These are phyloP conservation scores for Nemotelus pantherinus DNA, from an alignment of 2,888 invertebrate species.

Conservation along the genomic window DNA sequence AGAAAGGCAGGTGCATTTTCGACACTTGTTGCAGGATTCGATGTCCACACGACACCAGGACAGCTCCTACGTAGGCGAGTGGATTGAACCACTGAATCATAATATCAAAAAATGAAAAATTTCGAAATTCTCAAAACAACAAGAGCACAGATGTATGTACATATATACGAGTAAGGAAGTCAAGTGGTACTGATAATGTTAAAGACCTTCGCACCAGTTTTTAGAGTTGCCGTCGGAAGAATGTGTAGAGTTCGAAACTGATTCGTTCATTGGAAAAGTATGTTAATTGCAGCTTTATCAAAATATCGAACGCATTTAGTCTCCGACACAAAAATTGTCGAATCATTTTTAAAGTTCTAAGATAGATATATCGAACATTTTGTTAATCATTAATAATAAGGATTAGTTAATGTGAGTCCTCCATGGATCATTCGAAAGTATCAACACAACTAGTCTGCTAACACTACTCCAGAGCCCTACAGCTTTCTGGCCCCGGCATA, in stretches of 20 bases:
- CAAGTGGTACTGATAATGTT: constrained; percentile 18
- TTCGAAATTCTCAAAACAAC: background rate
- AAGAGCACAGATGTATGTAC: background rate
- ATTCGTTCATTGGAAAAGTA: too few species aligned
- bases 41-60: constrained; percentile 48
- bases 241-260: background rate
- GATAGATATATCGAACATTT: too few species aligned
- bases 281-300: background rate
- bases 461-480: constrained; percentile 4
- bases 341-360: too few species aligned
- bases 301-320: too few species aligned
- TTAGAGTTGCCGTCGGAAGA: background rate
- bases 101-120: constrained; percentile 41
- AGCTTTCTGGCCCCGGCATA: background rate
- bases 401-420: too few species aligned
- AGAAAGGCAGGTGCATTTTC: constrained; percentile 47
- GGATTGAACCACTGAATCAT: constrained; percentile 3
- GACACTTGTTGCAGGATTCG: constrained; percentile 39
- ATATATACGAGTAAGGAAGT: background rate
- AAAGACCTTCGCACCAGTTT: background rate
- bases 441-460: background rate
- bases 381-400: too few species aligned
- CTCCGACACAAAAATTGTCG: too few species aligned
- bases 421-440: background rate
- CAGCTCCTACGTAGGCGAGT: constrained; percentile 37